Evolutionary conservation across 35 echinoderm and acorn worm genomes (phyloP).

Genomic region (Acanthaster planci): DNA sequence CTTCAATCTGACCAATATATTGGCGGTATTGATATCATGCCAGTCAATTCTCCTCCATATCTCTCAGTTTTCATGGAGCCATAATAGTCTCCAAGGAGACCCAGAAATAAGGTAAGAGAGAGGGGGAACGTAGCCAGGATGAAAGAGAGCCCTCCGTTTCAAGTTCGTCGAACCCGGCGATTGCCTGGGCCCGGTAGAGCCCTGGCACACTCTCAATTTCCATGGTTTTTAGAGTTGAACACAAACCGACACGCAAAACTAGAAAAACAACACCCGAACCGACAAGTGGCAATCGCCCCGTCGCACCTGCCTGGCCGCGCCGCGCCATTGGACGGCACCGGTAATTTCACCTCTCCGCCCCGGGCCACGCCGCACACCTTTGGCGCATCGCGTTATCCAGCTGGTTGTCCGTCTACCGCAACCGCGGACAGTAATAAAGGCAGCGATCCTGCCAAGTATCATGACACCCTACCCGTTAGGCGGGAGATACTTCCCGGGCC

Average conservation of each 20-base stretch:
- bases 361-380: conserved; percentile 25
- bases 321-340: conserved; percentile 21
- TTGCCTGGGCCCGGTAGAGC: background rate
- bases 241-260: conserved; percentile 33
- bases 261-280: conserved; percentile 33
- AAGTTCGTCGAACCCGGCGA: conserved; percentile 27
- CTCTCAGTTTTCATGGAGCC: conserved; percentile 12
- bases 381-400: conserved; percentile 15
- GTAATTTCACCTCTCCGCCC: conserved; percentile 30
- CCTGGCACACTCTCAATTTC: conserved; percentile 1
- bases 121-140: too few species aligned
- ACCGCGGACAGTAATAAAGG: background rate
- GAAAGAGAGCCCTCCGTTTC: background rate
- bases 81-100: conserved; percentile 6
- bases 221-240: conserved; percentile 10
- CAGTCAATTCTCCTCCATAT: conserved; percentile 10
- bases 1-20: conserved; percentile 29
- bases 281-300: conserved; percentile 29
- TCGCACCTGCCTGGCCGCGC: conserved; percentile 12
- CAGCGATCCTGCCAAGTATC: background rate
- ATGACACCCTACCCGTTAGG: conserved; percentile 11
- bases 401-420: background rate
- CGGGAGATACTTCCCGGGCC: conserved; percentile 3
- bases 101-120: background rate
- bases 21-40: conserved; percentile 26